Percentiles rank a stretch among this genome's conserved stretches.
These are phyloP conservation scores for Pyrrhosoma nymphula DNA, from an alignment of 2,888 invertebrate genomes.

Conservation along the genomic window DNA sequence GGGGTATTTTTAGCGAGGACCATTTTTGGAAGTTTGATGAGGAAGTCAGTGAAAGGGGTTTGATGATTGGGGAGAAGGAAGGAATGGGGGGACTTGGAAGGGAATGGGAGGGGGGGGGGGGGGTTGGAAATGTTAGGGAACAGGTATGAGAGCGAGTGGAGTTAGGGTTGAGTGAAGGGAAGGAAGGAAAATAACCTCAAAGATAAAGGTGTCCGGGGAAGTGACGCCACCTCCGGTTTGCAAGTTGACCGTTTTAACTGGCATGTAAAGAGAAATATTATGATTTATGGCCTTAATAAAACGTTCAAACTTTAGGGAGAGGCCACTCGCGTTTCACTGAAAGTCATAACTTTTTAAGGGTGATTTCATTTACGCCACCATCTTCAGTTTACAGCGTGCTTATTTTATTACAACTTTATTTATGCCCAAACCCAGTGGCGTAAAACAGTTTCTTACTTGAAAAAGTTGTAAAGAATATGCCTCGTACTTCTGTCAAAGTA, in stretches of 20 bases:
- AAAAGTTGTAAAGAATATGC: too few relatives aligned
- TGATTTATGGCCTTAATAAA: conserved; percentile 6
- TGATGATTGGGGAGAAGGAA: not conserved
- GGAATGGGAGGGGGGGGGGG: not conserved
- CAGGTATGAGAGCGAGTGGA: not conserved
- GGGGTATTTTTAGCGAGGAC: not conserved
- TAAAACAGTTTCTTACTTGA: not conserved
- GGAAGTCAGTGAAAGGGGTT: not conserved
- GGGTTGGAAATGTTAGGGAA: not conserved
- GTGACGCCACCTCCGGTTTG: not conserved
- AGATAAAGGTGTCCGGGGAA: not conserved
- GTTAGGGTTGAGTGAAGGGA: not conserved
- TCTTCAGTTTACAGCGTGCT: not conserved
- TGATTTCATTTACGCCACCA: not conserved
- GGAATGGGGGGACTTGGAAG: not conserved
- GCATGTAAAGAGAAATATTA: not conserved
- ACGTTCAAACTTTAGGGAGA: not conserved
- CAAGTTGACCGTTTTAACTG: not conserved
- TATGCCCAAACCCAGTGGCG: not conserved
- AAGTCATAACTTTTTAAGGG: not conserved
- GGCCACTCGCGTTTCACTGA: not conserved
- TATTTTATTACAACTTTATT: not conserved
- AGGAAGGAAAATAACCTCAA: not conserved
- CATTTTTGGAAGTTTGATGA: not conserved
- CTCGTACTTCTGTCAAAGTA: too few relatives aligned